phyloP scores from a whole-genome alignment of 2,888 invertebrate genomes.

The Anoplius nigerrimus region DNA sequence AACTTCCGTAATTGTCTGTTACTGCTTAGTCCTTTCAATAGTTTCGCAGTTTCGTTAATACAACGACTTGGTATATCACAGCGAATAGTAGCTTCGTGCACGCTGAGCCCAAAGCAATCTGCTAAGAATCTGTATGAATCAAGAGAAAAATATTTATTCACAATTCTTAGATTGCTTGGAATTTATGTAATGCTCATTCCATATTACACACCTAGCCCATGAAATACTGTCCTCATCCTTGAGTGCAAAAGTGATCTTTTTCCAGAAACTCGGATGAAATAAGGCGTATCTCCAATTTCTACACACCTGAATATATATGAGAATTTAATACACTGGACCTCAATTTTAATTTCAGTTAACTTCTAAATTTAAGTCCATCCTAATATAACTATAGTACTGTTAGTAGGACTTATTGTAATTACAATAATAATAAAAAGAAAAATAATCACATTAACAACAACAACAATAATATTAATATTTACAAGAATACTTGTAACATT shows the following conservation, averaged over 20 bases:
- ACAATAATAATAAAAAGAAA: too few species aligned
- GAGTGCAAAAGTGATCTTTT: slow-evolving; percentile 72
- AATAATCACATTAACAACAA: too few species aligned
- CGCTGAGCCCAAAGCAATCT: slow-evolving; percentile 72
- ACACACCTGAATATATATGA: slow-evolving; percentile 70
- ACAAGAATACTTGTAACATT: too few species aligned
- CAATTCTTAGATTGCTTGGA: neutral
- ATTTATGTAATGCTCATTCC: neutral
- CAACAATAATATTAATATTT: too few species aligned
- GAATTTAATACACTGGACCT: neutral
- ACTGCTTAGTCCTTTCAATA: slow-evolving; percentile 68
- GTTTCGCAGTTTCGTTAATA: slow-evolving; percentile 64
- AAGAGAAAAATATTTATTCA: neutral
- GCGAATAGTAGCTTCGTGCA: slow-evolving; percentile 72
- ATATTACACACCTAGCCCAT: slow-evolving; percentile 64
- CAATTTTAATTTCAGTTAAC: too few species aligned
- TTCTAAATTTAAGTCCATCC: too few species aligned
- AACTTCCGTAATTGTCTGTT: slow-evolving; percentile 72
- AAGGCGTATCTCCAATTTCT: slow-evolving; percentile 78
- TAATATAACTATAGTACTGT: too few species aligned
- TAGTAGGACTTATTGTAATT: too few species aligned
- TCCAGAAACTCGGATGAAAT: slow-evolving; percentile 75
- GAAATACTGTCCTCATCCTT: slow-evolving; percentile 68
- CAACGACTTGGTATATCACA: slow-evolving; percentile 70
- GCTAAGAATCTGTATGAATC: slow-evolving; percentile 64